Percentiles rank a stretch among this genome's conserved stretches.
Conservation (phyloP, 2,797 vertebrate species). For the Malacoraja senta region DNA sequence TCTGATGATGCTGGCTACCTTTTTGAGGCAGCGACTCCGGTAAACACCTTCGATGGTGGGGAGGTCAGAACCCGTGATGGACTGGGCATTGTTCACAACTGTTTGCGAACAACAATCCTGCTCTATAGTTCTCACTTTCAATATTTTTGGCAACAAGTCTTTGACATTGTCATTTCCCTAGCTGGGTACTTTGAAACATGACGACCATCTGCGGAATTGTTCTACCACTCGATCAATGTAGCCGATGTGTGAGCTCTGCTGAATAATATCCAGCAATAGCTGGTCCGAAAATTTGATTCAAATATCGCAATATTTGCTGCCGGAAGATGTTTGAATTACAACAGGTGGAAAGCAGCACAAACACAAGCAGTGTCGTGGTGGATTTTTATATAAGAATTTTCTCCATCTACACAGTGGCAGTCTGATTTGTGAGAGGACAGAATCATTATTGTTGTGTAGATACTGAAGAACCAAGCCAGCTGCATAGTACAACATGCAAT, state of each 20-base stretch:
- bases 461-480: not conserved
- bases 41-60: too few relatives aligned
- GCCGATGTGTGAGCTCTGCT: not conserved
- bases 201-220: not conserved
- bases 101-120: not conserved
- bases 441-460: not conserved
- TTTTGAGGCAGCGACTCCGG: too few relatives aligned
- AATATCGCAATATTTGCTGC: not conserved
- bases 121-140: conserved; percentile 21
- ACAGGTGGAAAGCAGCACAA: not conserved
- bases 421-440: not conserved
- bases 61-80: too few relatives aligned
- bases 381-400: not conserved
- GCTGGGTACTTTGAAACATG: conserved; percentile 6
- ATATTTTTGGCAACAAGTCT: conserved; percentile 5
- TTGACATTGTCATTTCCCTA: not conserved
- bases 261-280: not conserved
- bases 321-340: not conserved
- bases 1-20: too few relatives aligned
- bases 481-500: not conserved
- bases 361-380: not conserved
- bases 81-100: too few relatives aligned
- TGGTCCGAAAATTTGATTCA: not conserved
- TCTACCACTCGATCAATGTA: not conserved
- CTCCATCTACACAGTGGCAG: not conserved